Evolutionary conservation across 2,797 vertebrate genomes (phyloP), one percentile per base, ranked within the genome.

Genomic region (Sebastes cheni): DNA sequence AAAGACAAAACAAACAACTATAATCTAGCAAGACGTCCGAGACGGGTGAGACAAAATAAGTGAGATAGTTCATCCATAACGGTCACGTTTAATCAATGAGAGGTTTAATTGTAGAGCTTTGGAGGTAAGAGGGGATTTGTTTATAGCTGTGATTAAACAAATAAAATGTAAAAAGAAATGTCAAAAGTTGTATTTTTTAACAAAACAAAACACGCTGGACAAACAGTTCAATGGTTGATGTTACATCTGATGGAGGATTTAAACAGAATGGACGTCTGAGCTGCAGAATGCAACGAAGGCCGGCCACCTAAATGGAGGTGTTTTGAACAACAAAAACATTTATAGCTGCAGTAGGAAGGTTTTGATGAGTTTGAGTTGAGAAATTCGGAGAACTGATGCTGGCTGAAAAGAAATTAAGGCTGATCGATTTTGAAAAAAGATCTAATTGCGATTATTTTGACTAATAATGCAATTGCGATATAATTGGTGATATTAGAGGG

Each of bases 201-300:
- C 20, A 67, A 46, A 84, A 75, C 34, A 16, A 46, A 84, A 75
- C 34, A 16, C 12, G 20, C 6, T 36, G 9, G 13, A 65, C 8
- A 65, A n/a, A 4, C 3, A 18, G 61, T 50, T 66, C 2, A 32
- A 59, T 14, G 25, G 56, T 29, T 55, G 29, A 52, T 36, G 52
- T 58, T 29, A 32, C 10, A 30, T 64, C 16, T 58, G 16, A 70
- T 62, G 22, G 10, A 64, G 7, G 60, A 76, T 39, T 72, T 52
- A 30, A 55, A 55, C 6, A 54, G 39, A 66, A 52, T 29, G 25
- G n/a, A 77, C 68, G 69, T 64, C 73, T 73, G 65, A 78, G 66
- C 23, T 66, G 34, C 2, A 39, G 34, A 77, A 75, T 59, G 29
- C 61, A 69, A 32, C 9, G 18, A 68, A 22, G 13, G 4, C 13